Evolutionary conservation across 2,797 vertebrate species (phyloP).

Genomic region (Gymnopithys bicolor): DNA sequence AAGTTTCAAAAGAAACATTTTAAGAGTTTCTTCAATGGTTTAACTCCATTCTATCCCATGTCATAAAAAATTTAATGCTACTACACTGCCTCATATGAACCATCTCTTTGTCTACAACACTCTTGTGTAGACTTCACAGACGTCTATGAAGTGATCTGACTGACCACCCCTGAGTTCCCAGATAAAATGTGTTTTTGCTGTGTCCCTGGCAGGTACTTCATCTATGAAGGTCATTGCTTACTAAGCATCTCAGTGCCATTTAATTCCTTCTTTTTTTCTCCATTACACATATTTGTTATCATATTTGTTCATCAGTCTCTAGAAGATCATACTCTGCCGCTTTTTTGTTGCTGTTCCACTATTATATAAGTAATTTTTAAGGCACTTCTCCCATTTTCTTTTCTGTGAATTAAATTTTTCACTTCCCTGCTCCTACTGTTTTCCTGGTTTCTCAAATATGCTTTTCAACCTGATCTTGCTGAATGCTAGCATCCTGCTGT

Average conservation of each 20-base stretch:
- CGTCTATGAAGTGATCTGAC: neutral
- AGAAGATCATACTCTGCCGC: neutral
- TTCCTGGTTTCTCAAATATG: slow-evolving; percentile 8
- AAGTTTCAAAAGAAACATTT: neutral
- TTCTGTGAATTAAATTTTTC: slow-evolving; percentile 1
- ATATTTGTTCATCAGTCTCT: neutral
- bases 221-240: neutral
- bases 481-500: neutral
- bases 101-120: neutral
- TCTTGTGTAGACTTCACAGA: neutral
- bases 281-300: neutral
- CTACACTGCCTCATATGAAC: neutral
- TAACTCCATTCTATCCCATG: neutral
- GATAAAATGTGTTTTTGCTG: neutral
- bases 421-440: neutral
- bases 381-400: neutral
- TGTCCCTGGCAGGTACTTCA: neutral
- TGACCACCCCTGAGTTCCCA: neutral
- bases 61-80: neutral
- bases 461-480: slow-evolving; percentile 20
- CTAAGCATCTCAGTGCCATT: neutral
- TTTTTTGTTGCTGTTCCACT: neutral
- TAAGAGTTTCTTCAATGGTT: neutral
- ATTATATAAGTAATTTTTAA: neutral
- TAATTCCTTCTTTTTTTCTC: neutral